Conservation (phyloP, 1,140 invertebrate genomes). For the Caerostris darwini region DNA sequence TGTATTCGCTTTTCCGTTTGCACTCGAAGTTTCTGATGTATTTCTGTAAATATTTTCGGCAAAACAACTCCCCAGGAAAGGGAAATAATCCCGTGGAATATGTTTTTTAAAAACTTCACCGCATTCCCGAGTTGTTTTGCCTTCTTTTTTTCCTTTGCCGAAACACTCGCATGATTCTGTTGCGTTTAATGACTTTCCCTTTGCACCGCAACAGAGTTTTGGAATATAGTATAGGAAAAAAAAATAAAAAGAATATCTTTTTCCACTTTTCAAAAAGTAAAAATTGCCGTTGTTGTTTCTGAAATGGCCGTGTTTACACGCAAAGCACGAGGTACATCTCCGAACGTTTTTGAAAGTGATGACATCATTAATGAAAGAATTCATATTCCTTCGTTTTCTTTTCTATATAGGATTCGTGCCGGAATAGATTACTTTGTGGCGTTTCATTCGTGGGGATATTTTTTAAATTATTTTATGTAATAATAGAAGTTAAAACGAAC, state of each 20-base stretch:
- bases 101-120: background rate
- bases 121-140: background rate
- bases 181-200: constrained; percentile 7
- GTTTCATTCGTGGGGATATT: background rate
- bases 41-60: background rate
- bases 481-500: too few species aligned
- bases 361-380: constrained; percentile 7
- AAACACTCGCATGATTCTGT: background rate
- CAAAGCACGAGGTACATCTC: background rate
- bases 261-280: background rate
- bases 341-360: background rate
- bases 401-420: background rate
- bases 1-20: background rate
- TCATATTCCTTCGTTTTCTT: background rate
- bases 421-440: background rate
- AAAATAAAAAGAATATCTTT: background rate
- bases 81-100: background rate
- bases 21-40: background rate
- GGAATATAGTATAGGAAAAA: background rate
- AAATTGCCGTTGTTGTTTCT: background rate
- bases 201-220: background rate
- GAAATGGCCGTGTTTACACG: constrained; percentile 8
- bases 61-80: background rate
- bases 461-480: background rate
- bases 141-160: background rate